A percentile compares a stretch with the other conserved stretches of the same genome.
These are phyloP conservation scores for Meleagris gallopavo DNA, from an alignment of 2,113 vertebrate genomes.

Conservation along the genomic window DNA sequence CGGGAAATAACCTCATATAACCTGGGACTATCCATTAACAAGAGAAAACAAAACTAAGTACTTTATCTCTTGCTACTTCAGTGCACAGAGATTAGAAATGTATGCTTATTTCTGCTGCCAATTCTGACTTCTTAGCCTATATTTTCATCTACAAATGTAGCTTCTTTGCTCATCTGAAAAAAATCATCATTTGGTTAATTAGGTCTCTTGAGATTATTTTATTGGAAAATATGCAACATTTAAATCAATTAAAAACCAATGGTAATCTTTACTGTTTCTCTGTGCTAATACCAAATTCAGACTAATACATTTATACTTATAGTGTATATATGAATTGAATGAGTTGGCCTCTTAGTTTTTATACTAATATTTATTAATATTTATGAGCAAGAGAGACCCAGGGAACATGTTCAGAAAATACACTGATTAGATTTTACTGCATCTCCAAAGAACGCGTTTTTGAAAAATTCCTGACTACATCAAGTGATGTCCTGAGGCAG, in stretches of 20 bases:
- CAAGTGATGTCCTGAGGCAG: not conserved
- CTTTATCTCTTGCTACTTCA: not conserved
- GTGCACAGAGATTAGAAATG: not conserved
- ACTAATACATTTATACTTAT: conserved; percentile 32
- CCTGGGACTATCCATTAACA: not conserved
- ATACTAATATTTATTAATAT: conserved; percentile 16
- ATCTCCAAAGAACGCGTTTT: conserved; percentile 18
- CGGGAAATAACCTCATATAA: not conserved
- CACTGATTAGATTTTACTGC: conserved; percentile 22
- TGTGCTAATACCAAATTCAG: conserved; percentile 21
- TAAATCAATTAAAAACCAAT: conserved; percentile 51
- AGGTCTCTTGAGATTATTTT: conserved; percentile 46
- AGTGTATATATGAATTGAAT: conserved; percentile 9
- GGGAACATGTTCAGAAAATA: not conserved
- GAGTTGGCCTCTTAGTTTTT: conserved; percentile 16
- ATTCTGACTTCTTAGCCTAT: not conserved
- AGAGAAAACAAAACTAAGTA: not conserved
- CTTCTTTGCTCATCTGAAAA: conserved; percentile 40
- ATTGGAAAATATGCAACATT: conserved; percentile 31
- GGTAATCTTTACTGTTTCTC: conserved; percentile 27
- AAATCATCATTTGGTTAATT: conserved; percentile 53
- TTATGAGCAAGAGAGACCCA: conserved; percentile 16
- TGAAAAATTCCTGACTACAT: not conserved
- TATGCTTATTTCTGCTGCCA: not conserved
- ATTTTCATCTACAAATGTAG: conserved; percentile 5